These are phyloP conservation scores for Diplodus sargus DNA, from an alignment of 2,797 vertebrate genomes.

Conservation along the genomic window DNA sequence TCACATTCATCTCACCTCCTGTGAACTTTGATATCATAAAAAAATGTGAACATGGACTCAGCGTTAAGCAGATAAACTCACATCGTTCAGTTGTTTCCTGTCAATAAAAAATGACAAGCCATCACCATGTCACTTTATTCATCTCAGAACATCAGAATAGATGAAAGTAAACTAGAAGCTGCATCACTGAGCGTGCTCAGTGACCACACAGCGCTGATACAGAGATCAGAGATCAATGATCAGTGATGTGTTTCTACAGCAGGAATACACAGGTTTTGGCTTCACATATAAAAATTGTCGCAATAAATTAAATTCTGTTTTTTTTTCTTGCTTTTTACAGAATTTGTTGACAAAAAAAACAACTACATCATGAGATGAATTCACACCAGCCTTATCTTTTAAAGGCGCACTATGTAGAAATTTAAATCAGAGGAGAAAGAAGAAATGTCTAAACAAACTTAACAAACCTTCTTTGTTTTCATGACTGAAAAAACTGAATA, in stretches of 20 bases:
- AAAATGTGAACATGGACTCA: slow-evolving; percentile 1
- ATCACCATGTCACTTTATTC: not conserved
- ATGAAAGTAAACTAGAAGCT: not conserved
- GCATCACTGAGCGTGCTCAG: not conserved
- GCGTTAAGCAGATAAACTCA: slow-evolving; percentile 14
- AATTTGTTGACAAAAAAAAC: not conserved
- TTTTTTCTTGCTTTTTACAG: not conserved
- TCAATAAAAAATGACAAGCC: not conserved
- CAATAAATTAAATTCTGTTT: too few species aligned
- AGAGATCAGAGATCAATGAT: not conserved
- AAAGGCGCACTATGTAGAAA: too few species aligned
- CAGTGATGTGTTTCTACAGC: too few species aligned
- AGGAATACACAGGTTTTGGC: too few species aligned
- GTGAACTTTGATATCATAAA: slow-evolving; percentile 20
- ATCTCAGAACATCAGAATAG: not conserved
- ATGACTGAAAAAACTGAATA: too few species aligned
- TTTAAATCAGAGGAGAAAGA: too few species aligned
- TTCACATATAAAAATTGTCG: too few species aligned
- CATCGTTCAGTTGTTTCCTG: not conserved
- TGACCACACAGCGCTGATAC: not conserved
- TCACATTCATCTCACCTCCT: slow-evolving; percentile 1
- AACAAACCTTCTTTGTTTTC: too few species aligned
- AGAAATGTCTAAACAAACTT: too few species aligned
- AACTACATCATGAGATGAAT: not conserved
- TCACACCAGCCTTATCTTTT: too few species aligned